Base-by-base conservation (phyloP, 2,113 vertebrate genomes). In the Daboia siamensis region DNA sequence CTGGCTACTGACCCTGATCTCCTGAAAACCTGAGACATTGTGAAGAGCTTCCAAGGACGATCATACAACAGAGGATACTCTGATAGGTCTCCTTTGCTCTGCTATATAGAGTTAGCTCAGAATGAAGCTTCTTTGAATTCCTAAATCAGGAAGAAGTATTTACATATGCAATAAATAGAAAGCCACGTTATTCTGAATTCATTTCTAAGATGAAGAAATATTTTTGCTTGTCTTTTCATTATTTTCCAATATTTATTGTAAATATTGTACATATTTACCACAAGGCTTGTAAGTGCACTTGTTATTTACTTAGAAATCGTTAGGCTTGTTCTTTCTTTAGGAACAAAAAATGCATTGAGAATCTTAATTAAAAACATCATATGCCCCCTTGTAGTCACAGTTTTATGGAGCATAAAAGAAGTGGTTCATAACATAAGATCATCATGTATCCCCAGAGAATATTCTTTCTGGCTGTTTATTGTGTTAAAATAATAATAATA, bases 401-500 rank as follows among this genome's bases (percentile, higher is more conserved):
- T 86, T 93, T 91, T 86, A 93, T 91, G 48, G 26, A 89, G 29
- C 55, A 85, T 46, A 26, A 89, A 33, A 64, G 33, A 52, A 55
- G 48, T 26, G 54, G 51, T 69, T 85, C 80, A 33, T n/a, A 93
- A 85, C 46, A 51, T 20, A 64, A 17, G 7, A 33, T 55, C 8
- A 39, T 44, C 17, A 64, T 61, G 44, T 86, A 39, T 39, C 12
- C 64, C 23, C 2, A 90, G 26, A 90, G 5, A 54, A 89, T 89
- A 57, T 87, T 56, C 4, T 84, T 93, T 64, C 89, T 89, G 26
- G 17, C 20, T 23, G n/a, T 56, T 64, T 21, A 91, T 24, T 89
- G 87, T 86, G 91, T 91, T 92, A 92, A 92, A 80, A 61, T 46
- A 2, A 90, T 55, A 17, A n/a, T 89, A 80, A 69, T 69, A 21